Evolutionary conservation across 1,140 invertebrate species (phyloP).

Genomic region (Heliconius eleuchia): DNA sequence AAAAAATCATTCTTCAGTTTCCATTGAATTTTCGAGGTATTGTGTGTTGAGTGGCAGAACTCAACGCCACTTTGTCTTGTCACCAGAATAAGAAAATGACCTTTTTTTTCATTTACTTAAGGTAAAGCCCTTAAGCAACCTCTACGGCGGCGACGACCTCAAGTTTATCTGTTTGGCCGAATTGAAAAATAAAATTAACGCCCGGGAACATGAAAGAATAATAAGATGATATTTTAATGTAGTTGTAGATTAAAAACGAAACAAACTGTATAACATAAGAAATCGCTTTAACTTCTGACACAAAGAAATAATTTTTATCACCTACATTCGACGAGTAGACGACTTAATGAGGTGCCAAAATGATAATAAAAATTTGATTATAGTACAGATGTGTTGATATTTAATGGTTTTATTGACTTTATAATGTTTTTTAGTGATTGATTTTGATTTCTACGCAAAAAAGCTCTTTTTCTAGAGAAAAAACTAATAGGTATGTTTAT

Average conservation of each 20-base stretch:
- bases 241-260: conserved; percentile 11
- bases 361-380: not conserved
- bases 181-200: not conserved
- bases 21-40: too few relatives aligned
- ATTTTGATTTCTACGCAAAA: too few relatives aligned
- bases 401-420: not conserved
- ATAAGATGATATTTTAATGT: not conserved
- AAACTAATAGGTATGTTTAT: too few relatives aligned
- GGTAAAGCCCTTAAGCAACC: too few relatives aligned
- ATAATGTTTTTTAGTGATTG: not conserved
- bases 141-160: too few relatives aligned
- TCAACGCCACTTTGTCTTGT: too few relatives aligned
- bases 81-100: too few relatives aligned
- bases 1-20: too few relatives aligned
- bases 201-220: conserved; percentile 6
- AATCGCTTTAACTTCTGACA: conserved; percentile 13
- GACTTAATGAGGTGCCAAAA: not conserved
- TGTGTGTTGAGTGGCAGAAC: too few relatives aligned
- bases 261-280: conserved; percentile 15
- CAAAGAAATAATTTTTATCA: not conserved
- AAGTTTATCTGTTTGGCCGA: not conserved
- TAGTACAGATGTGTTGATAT: not conserved
- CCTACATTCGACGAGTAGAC: not conserved
- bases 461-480: too few relatives aligned
- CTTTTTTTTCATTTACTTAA: too few relatives aligned